phyloP scores from a whole-genome alignment of 2,797 vertebrate genomes.

The Cryptoprocta ferox region DNA sequence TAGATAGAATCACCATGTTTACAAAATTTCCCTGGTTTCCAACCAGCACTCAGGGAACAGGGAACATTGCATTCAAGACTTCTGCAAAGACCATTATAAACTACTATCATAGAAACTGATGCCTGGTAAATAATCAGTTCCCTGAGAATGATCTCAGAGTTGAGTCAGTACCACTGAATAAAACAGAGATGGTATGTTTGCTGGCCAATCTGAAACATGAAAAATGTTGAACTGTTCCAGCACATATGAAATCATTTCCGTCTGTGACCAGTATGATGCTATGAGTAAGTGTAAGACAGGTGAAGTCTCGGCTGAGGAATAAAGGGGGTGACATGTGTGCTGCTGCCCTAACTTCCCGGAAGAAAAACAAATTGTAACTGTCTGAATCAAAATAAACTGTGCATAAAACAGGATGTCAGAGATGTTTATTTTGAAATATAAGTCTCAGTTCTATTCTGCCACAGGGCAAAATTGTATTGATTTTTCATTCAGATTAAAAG shows the following conservation, averaged over 20 bases:
- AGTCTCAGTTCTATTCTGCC: conserved; percentile 17
- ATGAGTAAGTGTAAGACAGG: neutral
- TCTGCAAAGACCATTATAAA: conserved; percentile 30
- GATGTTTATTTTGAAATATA: conserved; percentile 22
- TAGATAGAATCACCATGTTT: neutral
- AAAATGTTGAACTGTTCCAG: neutral
- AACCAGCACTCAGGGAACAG: neutral
- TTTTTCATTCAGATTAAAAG: conserved; percentile 47
- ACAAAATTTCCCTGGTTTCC: neutral
- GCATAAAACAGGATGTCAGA: conserved; percentile 13
- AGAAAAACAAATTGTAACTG: conserved; percentile 45
- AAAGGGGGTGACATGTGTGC: neutral
- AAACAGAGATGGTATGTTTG: neutral
- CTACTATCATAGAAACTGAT: neutral
- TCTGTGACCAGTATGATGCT: neutral
- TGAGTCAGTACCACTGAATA: neutral
- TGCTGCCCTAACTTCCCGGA: neutral
- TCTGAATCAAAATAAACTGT: neutral
- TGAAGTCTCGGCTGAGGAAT: neutral
- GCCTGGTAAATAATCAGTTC: neutral
- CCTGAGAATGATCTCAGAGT: neutral
- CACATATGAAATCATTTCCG: neutral
- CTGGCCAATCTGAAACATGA: neutral
- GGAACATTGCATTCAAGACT: neutral
- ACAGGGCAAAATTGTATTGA: neutral